Conservation (phyloP, 1,140 invertebrate genomes). For the Solenopsis fugax region DNA sequence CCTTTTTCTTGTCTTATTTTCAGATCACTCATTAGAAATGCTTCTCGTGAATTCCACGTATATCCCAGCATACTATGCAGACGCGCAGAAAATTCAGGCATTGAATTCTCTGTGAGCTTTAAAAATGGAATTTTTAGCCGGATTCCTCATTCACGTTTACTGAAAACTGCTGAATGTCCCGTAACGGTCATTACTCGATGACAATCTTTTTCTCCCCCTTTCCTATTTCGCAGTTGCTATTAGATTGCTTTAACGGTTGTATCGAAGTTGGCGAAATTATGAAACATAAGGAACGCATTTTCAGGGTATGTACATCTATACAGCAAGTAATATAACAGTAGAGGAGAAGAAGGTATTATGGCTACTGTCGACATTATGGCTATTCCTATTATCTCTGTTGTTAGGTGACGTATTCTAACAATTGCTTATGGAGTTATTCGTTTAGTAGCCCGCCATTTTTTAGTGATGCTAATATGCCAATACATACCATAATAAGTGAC, state of each 20-base stretch:
- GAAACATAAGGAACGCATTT: background rate
- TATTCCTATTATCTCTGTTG: too few species aligned
- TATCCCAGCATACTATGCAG: constrained; percentile 44
- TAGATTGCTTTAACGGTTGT: constrained; percentile 1
- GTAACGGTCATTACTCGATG: constrained; percentile 37
- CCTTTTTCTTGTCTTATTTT: background rate
- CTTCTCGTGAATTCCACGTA: constrained; percentile 13
- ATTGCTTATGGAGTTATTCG: too few species aligned
- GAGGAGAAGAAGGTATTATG: too few species aligned
- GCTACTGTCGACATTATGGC: too few species aligned
- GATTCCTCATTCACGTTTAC: constrained; percentile 52
- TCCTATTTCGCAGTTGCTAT: background rate
- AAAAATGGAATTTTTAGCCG: constrained; percentile 29
- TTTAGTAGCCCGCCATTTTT: too few species aligned
- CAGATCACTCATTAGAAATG: constrained; percentile 54
- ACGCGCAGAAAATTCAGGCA: constrained; percentile 59
- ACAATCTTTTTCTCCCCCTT: constrained; percentile 7
- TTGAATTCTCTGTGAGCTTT: constrained; percentile 57
- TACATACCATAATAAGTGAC: too few species aligned
- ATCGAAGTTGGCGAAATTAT: constrained; percentile 24
- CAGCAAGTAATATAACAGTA: too few species aligned
- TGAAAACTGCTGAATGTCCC: constrained; percentile 48
- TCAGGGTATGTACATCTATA: too few species aligned
- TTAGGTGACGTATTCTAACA: too few species aligned
- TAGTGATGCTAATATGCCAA: too few species aligned